A percentile compares a stretch with the other conserved stretches of the same genome.
Conservation (phyloP, 2,797 vertebrate genomes). For the Syngnathus acus region DNA sequence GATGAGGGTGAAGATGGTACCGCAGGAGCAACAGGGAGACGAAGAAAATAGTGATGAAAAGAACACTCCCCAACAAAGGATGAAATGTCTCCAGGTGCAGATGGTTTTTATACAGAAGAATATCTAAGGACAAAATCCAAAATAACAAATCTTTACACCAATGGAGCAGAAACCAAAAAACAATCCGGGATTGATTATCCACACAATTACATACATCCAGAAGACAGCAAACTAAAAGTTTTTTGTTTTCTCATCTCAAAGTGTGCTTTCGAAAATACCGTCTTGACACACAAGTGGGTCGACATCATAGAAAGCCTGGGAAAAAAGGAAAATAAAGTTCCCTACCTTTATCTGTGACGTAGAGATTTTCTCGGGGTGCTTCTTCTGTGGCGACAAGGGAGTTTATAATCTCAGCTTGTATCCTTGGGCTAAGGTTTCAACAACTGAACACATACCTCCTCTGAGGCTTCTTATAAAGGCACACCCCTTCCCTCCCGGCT, state of each 20-base stretch:
- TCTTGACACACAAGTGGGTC: neutral
- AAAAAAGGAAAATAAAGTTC: slow-evolving; percentile 16
- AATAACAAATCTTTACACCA: slow-evolving; percentile 16
- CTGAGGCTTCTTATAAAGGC: slow-evolving; percentile 74
- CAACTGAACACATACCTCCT: slow-evolving; percentile 66
- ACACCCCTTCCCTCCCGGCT: slow-evolving; percentile 70
- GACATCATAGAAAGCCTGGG: neutral
- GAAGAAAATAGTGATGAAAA: slow-evolving; percentile 33
- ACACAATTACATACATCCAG: slow-evolving; percentile 2
- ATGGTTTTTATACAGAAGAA: slow-evolving; percentile 24
- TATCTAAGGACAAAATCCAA: slow-evolving; percentile 19
- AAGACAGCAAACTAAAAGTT: slow-evolving; percentile 24
- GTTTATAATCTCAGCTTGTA: slow-evolving; percentile 52
- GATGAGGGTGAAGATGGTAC: slow-evolving; percentile 24
- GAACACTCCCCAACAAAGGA: neutral
- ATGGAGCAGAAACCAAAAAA: slow-evolving; percentile 3
- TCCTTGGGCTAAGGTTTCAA: slow-evolving; percentile 66
- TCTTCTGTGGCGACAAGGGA: slow-evolving; percentile 26
- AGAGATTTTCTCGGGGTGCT: slow-evolving; percentile 22
- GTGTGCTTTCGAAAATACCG: neutral
- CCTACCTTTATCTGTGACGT: slow-evolving; percentile 54
- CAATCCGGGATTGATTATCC: slow-evolving; percentile 16
- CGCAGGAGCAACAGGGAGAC: slow-evolving; percentile 31
- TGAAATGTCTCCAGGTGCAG: slow-evolving; percentile 18
- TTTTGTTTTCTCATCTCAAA: slow-evolving; percentile 7